phyloP scores from a whole-genome alignment of 2,797 vertebrate genomes.

The Acropternis orthonyx region DNA sequence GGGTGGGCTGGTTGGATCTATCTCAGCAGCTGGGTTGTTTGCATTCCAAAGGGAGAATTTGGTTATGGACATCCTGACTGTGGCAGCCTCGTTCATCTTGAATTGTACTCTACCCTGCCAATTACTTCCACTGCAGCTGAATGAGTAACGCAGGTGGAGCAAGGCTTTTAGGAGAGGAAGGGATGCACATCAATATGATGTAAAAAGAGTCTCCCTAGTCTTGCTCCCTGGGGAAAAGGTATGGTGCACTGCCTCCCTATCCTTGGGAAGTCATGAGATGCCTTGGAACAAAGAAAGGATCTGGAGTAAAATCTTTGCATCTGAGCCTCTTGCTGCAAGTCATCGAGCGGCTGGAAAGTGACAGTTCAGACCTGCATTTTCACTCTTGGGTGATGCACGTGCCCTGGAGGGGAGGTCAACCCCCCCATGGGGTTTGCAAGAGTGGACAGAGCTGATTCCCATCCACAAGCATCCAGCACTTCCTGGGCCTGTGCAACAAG shows the following conservation, averaged over 20 bases:
- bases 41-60: slow-evolving; percentile 19
- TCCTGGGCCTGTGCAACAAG: not conserved
- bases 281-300: slow-evolving; percentile 10
- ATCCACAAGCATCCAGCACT: not conserved
- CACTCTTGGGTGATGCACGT: not conserved
- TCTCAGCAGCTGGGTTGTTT: not conserved
- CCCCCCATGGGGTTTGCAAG: not conserved
- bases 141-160: slow-evolving; percentile 5
- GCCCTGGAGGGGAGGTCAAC: not conserved
- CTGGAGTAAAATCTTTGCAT: slow-evolving; percentile 25
- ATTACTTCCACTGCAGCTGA: slow-evolving; percentile 17
- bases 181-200: not conserved
- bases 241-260: not conserved
- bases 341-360: not conserved
- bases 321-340: slow-evolving; percentile 31
- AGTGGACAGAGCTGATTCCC: not conserved
- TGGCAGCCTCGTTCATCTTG: not conserved
- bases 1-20: slow-evolving; percentile 45
- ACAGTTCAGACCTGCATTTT: not conserved
- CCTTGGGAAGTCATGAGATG: not conserved
- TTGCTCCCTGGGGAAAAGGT: not conserved
- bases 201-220: not conserved
- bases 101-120: slow-evolving; percentile 33
- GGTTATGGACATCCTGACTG: slow-evolving; percentile 15
- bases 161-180: not conserved